Percentiles rank a stretch among this genome's conserved stretches.
phyloP scores from a whole-genome alignment of 2,113 vertebrate genomes.

The Pluvianellus socialis region DNA sequence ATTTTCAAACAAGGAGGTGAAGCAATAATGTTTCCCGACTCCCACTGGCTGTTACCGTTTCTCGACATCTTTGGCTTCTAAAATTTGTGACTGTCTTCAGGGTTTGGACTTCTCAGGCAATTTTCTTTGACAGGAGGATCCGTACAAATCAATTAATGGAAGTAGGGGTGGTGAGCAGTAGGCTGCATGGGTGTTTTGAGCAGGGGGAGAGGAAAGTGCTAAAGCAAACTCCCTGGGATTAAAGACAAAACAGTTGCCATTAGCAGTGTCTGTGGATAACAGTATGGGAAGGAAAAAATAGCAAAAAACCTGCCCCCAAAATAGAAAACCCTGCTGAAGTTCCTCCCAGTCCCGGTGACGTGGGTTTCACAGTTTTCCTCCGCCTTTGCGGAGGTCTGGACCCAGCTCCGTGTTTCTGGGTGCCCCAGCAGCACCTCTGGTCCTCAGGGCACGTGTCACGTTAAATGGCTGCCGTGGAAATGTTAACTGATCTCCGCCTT shows the following conservation, averaged over 20 bases:
- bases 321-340: neutral
- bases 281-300: neutral
- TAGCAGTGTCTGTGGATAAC: neutral
- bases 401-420: neutral
- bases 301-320: too few species aligned
- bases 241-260: neutral
- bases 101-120: slow-evolving; percentile 7
- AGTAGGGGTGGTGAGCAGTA: neutral
- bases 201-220: neutral
- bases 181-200: neutral
- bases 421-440: neutral
- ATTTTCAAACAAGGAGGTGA: slow-evolving; percentile 56
- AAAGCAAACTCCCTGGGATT: neutral
- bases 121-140: slow-evolving; percentile 1
- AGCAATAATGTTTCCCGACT: neutral
- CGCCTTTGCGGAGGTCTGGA: neutral
- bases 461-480: neutral
- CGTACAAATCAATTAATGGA: slow-evolving; percentile 26
- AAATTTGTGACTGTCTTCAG: neutral
- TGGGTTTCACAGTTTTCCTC: neutral
- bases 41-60: slow-evolving; percentile 6
- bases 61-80: neutral
- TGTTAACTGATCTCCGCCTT: neutral
- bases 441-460: neutral
- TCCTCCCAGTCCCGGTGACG: neutral